Evolutionary conservation across 2,797 vertebrate genomes (phyloP), one percentile per base, ranked within the genome.

Genomic region (Amblyraja radiata): DNA sequence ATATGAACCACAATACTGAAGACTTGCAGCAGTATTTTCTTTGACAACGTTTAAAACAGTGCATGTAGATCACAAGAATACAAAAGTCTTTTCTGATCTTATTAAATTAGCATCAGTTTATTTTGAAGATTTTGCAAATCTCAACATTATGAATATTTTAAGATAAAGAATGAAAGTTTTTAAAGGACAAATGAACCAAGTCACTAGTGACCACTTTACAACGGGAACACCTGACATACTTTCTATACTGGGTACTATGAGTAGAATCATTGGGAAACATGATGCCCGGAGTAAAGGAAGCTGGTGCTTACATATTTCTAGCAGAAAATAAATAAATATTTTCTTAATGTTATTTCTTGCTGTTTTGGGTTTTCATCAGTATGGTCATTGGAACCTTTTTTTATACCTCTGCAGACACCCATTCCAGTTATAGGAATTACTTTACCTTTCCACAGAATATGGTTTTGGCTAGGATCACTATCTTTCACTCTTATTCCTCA

Each of bases 91-190:
- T 83, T 88, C 65, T 65, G 3, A 32, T 32, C 28, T 63, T 61
- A 25, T 61, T 88, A 32, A 32, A 32, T n/a, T 32, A 88, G n/a
- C 58, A 86, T 88, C 39, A 83, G 28, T 88, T 88, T 88, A 88
- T 65, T 88, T 65, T 65, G 84, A 88, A n/a, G 28, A 16, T 65
- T 88, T 88, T 32, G 18, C 61, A 88, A n/a, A 65, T 86, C 11
- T 84, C 25, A 11, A 13, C n/a, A 6, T 84, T 25, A n/a, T n/a
- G n/a, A n/a, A n/a, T n/a, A n/a, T n/a, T n/a, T n/a, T n/a, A n/a
- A n/a, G n/a, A n/a, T n/a, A n/a, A n/a, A n/a, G n/a, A n/a, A 54
- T 7, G 46, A 46, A 54, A 58, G 21, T 25, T 6, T 73, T 73
- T 68, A 10, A 68, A 68, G 2, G 46, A 46, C 46, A 46, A 46